These are phyloP conservation scores for Cancer borealis DNA, from an alignment of 2,888 invertebrate genomes.

Conservation along the genomic window DNA sequence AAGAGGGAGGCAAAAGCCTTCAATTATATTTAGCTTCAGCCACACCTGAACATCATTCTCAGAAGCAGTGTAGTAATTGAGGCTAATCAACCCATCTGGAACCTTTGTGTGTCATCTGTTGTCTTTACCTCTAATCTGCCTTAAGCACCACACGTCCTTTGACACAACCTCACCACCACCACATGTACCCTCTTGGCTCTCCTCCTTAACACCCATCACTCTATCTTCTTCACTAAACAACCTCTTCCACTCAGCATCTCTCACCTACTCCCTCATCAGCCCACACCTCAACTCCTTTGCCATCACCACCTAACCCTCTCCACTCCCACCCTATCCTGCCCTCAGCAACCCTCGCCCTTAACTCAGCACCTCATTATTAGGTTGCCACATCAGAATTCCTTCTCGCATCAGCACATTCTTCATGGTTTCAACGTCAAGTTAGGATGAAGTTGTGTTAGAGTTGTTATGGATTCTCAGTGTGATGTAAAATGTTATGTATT, in stretches of 20 bases:
- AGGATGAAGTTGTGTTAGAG: neutral
- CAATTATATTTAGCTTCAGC: constrained; percentile 44
- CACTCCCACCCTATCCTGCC: neutral
- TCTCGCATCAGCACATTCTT: neutral
- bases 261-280: neutral
- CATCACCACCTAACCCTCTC: neutral
- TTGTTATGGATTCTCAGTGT: neutral
- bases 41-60: constrained; percentile 39
- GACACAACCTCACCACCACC: neutral
- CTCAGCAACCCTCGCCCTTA: neutral
- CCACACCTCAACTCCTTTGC: neutral
- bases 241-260: neutral
- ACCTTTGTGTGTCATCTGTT: neutral
- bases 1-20: constrained; percentile 25
- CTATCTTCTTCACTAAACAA: neutral
- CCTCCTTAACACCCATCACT: neutral
- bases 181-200: neutral
- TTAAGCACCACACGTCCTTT: neutral
- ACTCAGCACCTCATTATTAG: neutral
- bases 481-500: neutral
- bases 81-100: constrained; percentile 4
- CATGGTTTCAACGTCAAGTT: neutral
- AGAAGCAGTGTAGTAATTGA: neutral
- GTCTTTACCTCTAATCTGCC: neutral
- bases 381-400: neutral